Percentiles rank a stretch among this genome's conserved stretches.
Conservation (phyloP, 2,888 invertebrate species). For the Cephus nigrinus region DNA sequence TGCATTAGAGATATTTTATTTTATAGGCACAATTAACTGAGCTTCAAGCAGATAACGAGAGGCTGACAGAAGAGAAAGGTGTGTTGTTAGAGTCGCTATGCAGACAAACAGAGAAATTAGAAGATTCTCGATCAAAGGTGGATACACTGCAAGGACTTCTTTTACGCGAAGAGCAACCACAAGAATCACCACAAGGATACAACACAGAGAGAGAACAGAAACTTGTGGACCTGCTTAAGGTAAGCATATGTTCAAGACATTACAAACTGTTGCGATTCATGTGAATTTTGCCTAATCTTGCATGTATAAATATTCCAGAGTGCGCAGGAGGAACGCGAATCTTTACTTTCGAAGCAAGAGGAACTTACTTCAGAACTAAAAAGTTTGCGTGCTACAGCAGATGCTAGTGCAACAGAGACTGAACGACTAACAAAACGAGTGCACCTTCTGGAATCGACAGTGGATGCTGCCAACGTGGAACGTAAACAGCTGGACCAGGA, state of each 20-base stretch:
- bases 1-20: conserved; percentile 53
- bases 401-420: conserved; percentile 74
- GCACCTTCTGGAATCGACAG: conserved; percentile 76
- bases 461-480: conserved; percentile 81
- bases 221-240: conserved; percentile 85
- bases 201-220: conserved; percentile 84
- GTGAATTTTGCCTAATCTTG: background rate
- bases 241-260: conserved; percentile 46
- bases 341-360: conserved; percentile 79
- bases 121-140: conserved; percentile 86
- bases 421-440: conserved; percentile 78
- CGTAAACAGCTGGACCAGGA: conserved; percentile 80
- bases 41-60: conserved; percentile 88
- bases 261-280: background rate
- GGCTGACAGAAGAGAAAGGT: conserved; percentile 88
- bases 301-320: conserved; percentile 62
- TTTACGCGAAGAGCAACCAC: conserved; percentile 75
- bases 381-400: conserved; percentile 72
- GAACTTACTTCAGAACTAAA: conserved; percentile 80
- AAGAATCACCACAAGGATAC: conserved; percentile 68
- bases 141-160: conserved; percentile 85
- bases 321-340: conserved; percentile 84
- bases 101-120: conserved; percentile 90
- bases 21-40: conserved; percentile 82
- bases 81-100: conserved; percentile 91